Evolutionary conservation across 2,113 vertebrate species (phyloP).

Genomic region (Bujurquina vittata): DNA sequence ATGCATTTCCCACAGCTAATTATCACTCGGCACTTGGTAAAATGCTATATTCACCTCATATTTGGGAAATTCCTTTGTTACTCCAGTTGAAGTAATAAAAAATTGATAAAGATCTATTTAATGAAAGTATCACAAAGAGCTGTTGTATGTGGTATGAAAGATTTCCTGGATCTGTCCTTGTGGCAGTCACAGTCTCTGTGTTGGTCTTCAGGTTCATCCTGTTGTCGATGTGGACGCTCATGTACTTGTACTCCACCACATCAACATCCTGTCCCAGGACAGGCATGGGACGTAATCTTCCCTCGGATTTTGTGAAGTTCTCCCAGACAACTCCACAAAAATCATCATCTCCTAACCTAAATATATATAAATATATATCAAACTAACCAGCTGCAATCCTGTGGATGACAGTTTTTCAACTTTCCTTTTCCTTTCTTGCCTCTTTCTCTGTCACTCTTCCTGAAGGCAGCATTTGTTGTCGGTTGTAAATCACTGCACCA

Average conservation of each 20-base stretch:
- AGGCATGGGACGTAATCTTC: neutral
- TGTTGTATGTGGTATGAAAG: too few relatives aligned
- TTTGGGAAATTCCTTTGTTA: neutral
- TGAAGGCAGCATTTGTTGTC: neutral
- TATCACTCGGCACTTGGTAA: neutral
- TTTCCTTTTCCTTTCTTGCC: too few relatives aligned
- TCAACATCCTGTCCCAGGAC: neutral
- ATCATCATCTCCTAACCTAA: too few relatives aligned
- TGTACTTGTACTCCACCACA: too few relatives aligned
- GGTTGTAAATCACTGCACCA: rapidly evolving
- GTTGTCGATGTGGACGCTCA: too few relatives aligned
- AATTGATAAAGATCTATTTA: too few relatives aligned
- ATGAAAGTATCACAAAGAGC: too few relatives aligned
- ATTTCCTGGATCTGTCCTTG: neutral
- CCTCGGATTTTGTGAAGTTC: too few relatives aligned
- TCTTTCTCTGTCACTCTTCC: neutral
- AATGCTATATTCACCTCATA: neutral
- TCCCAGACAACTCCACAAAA: neutral
- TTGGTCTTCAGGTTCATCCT: neutral
- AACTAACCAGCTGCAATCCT: too few relatives aligned
- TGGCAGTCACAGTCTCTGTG: neutral
- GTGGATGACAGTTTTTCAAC: too few relatives aligned
- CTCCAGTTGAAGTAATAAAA: too few relatives aligned
- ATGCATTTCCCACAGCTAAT: neutral
- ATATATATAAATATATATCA: too few relatives aligned